These are phyloP conservation scores for Pungitius pungitius DNA, from an alignment of 2,113 vertebrate genomes.

Conservation along the genomic window DNA sequence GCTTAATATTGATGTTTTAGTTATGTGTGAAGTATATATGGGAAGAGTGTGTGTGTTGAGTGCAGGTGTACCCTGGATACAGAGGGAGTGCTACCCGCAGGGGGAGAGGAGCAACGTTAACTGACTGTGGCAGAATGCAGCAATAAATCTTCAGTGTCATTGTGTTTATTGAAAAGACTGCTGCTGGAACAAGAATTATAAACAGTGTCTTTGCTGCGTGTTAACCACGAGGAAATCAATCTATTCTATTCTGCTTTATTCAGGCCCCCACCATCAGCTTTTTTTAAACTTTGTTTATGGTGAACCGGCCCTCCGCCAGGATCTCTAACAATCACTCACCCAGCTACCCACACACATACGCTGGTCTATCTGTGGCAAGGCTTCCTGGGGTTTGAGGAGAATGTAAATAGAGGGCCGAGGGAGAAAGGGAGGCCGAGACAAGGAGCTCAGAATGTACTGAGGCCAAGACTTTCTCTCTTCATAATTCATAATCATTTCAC, in stretches of 20 bases:
- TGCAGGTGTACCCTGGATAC: constrained; percentile 11
- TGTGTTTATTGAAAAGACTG: constrained; percentile 73
- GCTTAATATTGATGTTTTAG: too few species aligned
- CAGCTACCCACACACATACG: constrained; percentile 37
- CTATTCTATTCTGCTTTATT: constrained; percentile 43
- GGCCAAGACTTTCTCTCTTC: background rate
- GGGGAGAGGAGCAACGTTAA: constrained; percentile 47
- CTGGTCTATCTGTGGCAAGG: constrained; percentile 63
- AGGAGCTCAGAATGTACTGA: constrained; percentile 1
- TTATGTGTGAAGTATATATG: background rate
- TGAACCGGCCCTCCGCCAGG: constrained; percentile 38
- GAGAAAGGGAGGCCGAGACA: constrained; percentile 3
- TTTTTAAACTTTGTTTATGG: constrained; percentile 54
- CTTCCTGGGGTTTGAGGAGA: constrained; percentile 72
- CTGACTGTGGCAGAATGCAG: constrained; percentile 35
- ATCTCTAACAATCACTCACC: constrained; percentile 59
- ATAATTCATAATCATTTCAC: constrained; percentile 2
- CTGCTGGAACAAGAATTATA: constrained; percentile 66
- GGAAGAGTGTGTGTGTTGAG: background rate
- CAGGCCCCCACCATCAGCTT: constrained; percentile 39
- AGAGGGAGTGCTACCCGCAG: constrained; percentile 32
- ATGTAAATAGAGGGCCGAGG: constrained; percentile 71
- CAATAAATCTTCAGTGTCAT: constrained; percentile 67
- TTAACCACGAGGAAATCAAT: constrained; percentile 53
- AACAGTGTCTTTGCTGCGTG: constrained; percentile 62